Conservation (phyloP, 2,888 invertebrate species). For the Aspidiotus rigidus region DNA sequence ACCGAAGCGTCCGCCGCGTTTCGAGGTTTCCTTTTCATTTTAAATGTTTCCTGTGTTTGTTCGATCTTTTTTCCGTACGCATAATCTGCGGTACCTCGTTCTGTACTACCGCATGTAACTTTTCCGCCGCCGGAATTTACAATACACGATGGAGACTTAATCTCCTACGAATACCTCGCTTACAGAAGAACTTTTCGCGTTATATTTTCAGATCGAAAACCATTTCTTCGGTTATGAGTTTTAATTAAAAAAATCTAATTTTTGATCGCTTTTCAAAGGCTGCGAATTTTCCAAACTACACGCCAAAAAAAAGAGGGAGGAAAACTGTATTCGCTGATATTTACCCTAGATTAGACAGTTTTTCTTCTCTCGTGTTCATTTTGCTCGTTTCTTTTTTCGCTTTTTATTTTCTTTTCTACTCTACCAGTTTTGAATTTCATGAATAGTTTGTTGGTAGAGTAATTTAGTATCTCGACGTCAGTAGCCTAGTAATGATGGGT, state of each 20-base stretch:
- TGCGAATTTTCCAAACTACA: background rate
- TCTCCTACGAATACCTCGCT: slow-evolving; percentile 3
- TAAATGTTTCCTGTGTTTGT: slow-evolving; percentile 27
- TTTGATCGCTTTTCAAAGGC: background rate
- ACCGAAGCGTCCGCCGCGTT: slow-evolving; percentile 26
- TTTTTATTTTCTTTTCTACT: too few species aligned
- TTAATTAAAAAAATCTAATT: slow-evolving; percentile 15
- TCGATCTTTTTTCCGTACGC: slow-evolving; percentile 18
- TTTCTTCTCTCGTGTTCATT: too few species aligned
- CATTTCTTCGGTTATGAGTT: background rate
- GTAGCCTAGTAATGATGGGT: too few species aligned
- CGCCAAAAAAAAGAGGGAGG: background rate
- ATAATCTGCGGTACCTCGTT: slow-evolving; percentile 2
- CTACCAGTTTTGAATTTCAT: too few species aligned
- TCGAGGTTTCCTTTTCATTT: slow-evolving; percentile 27
- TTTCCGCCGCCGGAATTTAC: background rate
- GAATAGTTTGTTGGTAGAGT: too few species aligned
- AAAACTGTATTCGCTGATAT: too few species aligned
- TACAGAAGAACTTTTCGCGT: background rate
- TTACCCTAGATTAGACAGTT: too few species aligned
- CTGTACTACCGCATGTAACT: slow-evolving; percentile 3
- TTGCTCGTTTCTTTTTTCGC: too few species aligned
- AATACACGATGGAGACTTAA: slow-evolving; percentile 1
- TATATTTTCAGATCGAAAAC: background rate
- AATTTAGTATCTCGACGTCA: too few species aligned